phyloP scores from a whole-genome alignment of 2,888 invertebrate genomes.

The Nemurella pictetii region DNA sequence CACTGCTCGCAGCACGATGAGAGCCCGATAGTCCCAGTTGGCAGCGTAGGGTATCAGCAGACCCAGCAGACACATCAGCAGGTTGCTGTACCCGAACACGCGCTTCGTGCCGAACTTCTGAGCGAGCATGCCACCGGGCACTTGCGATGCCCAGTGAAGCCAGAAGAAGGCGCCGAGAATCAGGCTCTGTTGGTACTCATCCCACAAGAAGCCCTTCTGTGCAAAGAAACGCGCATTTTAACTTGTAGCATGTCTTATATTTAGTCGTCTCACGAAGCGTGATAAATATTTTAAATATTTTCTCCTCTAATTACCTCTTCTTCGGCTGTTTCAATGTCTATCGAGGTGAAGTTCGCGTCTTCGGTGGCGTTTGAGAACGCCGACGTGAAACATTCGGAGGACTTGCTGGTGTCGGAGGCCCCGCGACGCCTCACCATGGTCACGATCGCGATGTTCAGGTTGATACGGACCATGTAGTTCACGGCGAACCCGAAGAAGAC shows the following conservation, averaged over 20 bases:
- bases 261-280: not conserved
- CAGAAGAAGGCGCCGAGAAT: slow-evolving; percentile 72
- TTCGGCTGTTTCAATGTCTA: not conserved
- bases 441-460: slow-evolving; percentile 69
- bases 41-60: slow-evolving; percentile 68
- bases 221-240: too few species aligned
- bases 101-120: slow-evolving; percentile 71
- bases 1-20: slow-evolving; percentile 63
- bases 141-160: slow-evolving; percentile 70
- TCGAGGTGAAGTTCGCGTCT: not conserved
- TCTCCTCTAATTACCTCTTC: not conserved
- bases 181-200: slow-evolving; percentile 65
- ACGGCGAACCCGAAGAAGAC: slow-evolving; percentile 67
- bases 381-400: slow-evolving; percentile 31
- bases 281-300: not conserved
- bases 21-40: slow-evolving; percentile 57
- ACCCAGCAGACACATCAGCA: slow-evolving; percentile 64
- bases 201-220: slow-evolving; percentile 60
- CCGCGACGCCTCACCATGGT: slow-evolving; percentile 58
- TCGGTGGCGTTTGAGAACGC: not conserved
- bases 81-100: slow-evolving; percentile 69
- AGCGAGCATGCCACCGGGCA: slow-evolving; percentile 72
- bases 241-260: too few species aligned
- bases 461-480: slow-evolving; percentile 69
- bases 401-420: not conserved